Percentiles rank a stretch among this genome's conserved stretches.
Conservation (phyloP, 1,140 invertebrate species). For the Odontomachus brunneus region DNA sequence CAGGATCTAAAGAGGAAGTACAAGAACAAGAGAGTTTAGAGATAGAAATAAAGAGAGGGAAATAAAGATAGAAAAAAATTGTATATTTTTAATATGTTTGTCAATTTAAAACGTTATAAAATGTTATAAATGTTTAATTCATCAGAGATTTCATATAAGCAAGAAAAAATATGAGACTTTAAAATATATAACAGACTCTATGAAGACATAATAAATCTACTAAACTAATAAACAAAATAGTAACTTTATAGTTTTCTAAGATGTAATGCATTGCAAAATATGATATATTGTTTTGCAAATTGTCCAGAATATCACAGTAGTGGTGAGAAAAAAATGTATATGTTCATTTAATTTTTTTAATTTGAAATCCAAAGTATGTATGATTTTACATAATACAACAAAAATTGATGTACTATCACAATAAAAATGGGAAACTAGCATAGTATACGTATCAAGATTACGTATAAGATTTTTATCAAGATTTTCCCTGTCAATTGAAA, state of each 20-base stretch:
- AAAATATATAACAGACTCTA: constrained; percentile 28
- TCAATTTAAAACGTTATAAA: constrained; percentile 24
- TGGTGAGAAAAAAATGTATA: constrained; percentile 26
- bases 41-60: background rate
- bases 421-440: constrained; percentile 19
- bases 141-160: constrained; percentile 27
- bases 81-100: constrained; percentile 29
- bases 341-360: constrained; percentile 11
- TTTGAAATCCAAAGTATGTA: background rate
- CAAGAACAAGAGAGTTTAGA: background rate
- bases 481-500: background rate
- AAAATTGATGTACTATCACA: background rate
- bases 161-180: constrained; percentile 29
- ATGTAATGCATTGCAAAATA: constrained; percentile 26
- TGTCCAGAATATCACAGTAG: constrained; percentile 43
- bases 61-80: background rate
- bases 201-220: constrained; percentile 36
- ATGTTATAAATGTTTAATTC: background rate
- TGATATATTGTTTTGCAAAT: constrained; percentile 39
- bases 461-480: too few species aligned
- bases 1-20: background rate
- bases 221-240: constrained; percentile 27
- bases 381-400: background rate
- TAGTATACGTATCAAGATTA: too few species aligned
- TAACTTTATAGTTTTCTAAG: constrained; percentile 53